A percentile compares a stretch with the other conserved stretches of the same genome.
These are phyloP conservation scores for Dryoscopus gambensis DNA, from an alignment of 2,113 vertebrate genomes.

Conservation along the genomic window DNA sequence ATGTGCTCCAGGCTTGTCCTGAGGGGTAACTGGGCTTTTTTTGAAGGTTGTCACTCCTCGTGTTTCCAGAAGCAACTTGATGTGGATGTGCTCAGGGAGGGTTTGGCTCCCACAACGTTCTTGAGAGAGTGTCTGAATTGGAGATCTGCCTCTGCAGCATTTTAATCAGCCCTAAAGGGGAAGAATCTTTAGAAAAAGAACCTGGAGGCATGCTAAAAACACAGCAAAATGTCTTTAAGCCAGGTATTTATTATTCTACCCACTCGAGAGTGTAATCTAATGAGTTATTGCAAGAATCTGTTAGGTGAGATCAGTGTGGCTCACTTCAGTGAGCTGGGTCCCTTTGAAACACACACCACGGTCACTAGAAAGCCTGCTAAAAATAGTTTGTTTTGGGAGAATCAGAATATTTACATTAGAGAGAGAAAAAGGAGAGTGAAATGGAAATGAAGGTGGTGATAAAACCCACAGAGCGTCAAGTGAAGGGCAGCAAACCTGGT, in stretches of 20 bases:
- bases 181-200: conserved; percentile 32
- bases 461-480: neutral
- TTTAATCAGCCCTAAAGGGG: neutral
- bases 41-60: accelerated
- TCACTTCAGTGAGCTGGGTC: neutral
- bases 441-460: neutral
- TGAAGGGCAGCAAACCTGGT: neutral
- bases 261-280: neutral
- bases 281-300: neutral
- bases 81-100: accelerated
- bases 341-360: neutral
- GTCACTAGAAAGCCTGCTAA: neutral
- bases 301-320: neutral
- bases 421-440: neutral
- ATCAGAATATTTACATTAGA: neutral
- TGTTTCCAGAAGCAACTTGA: neutral
- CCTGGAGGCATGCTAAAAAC: neutral
- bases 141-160: neutral
- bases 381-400: neutral
- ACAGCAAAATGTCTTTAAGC: neutral
- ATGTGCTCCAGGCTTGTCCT: neutral
- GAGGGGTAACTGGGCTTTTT: neutral
- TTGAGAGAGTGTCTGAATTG: neutral
- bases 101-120: neutral
- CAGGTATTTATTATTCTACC: neutral